Evolutionary conservation across 2,797 vertebrate species (phyloP), one percentile per base, ranked within the genome.

Genomic region (Chaetodon trifasciatus): DNA sequence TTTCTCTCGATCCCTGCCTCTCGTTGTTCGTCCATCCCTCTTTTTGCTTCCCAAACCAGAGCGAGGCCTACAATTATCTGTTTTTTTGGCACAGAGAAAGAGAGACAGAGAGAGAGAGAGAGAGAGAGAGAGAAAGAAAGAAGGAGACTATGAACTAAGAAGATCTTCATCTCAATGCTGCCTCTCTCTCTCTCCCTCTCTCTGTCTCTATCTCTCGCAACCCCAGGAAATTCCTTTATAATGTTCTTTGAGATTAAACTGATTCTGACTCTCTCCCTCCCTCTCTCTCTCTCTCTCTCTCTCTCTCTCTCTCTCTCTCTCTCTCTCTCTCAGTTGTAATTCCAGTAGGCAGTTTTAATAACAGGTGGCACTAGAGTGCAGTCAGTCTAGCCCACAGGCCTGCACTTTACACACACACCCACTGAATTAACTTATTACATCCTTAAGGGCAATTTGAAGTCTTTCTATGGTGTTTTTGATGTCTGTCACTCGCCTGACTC

Each of bases 21-120:
- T 86, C 53, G 19, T 42, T 84, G 75, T 79, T 52, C 32, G 6
- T 47, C 70, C 32, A 8, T 79, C 74, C 67, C 80, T 80, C 72
- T 50, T 63, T 77, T 60, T 52, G 67, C 71, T 82, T 89, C 71
- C 75, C 79, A 83, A 89, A 85, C 79, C 81, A 67, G 69, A 89
- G 73, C 5, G 19, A 92, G 80, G 77, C 89, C 92, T 93, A 90
- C 91, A 92, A 93, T 94, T 93, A 94, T 89, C 80, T 77, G 61
- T 68, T 78, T 85, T 58, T 62, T 64, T 84, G 68, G 64, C 57
- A 73, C 44, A 66, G 40, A 58, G 68, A 78, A 47, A 53, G 12
- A 24, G 60, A 70, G 28, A 62, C 64, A 77, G 46, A 63, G 23
- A 32, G n/a, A 28, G 39, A 39, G 28, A 32, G 28, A 32, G 28